Conservation (phyloP, 2,113 vertebrate species). For the Megaptera novaeangliae region DNA sequence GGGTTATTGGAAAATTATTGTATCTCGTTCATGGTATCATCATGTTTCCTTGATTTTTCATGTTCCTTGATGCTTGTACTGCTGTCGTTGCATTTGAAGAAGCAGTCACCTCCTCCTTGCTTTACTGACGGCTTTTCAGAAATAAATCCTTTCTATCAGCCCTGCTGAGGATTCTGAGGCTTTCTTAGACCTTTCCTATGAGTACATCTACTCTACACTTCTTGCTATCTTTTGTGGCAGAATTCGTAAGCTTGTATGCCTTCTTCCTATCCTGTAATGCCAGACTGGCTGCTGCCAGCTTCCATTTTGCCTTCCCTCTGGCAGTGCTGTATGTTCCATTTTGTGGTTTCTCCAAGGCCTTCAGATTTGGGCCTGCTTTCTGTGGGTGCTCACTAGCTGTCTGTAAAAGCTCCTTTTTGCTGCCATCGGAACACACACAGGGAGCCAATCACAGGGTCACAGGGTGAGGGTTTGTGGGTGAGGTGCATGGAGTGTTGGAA, state of each 20-base stretch:
- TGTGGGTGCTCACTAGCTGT: not conserved
- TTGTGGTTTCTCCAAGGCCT: not conserved
- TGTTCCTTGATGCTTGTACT: not conserved
- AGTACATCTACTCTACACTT: no score
- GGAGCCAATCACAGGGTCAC: not conserved
- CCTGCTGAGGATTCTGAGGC: not conserved
- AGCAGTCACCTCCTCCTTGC: not conserved
- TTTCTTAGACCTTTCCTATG: not conserved
- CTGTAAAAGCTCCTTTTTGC: not conserved
- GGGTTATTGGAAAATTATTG: not conserved
- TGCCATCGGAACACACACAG: not conserved
- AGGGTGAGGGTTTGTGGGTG: not conserved
- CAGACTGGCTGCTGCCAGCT: no score
- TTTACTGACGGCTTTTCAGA: not conserved
- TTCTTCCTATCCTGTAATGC: not conserved
- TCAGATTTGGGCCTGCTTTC: not conserved
- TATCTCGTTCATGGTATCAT: not conserved
- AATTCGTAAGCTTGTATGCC: not conserved
- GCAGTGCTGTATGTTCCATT: not conserved
- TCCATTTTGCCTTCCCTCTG: not conserved
- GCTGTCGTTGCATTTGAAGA: not conserved
- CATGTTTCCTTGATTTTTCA: not conserved
- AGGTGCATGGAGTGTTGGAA: not conserved
- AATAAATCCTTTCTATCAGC: not conserved
- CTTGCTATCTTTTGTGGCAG: no score